A percentile compares a stretch with the other conserved stretches of the same genome.
Conservation (phyloP, 1,140 invertebrate species). For the Heliconius melpomene region DNA sequence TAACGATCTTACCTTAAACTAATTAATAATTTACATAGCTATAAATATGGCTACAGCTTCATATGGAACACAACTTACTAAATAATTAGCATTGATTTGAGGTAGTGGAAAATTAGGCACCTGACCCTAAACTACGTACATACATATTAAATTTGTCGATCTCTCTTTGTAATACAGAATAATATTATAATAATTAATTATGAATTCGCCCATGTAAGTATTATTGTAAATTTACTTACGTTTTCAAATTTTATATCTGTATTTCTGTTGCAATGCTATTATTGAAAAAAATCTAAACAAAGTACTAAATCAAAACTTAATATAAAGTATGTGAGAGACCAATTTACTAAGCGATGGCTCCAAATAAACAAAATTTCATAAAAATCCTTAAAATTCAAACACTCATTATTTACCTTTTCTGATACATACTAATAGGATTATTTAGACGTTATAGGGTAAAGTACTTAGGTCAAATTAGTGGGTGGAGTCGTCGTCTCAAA, state of each 20-base stretch:
- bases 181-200: background rate
- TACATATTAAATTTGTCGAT: background rate
- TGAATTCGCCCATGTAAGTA: background rate
- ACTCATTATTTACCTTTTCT: background rate
- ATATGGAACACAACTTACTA: conserved; percentile 1
- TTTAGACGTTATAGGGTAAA: background rate
- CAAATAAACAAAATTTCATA: too few relatives aligned
- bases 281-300: too few relatives aligned
- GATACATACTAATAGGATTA: background rate
- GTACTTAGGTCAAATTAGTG: too few relatives aligned
- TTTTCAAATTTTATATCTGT: too few relatives aligned
- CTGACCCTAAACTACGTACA: conserved; percentile 19
- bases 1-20: background rate
- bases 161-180: conserved; percentile 10
- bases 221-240: conserved; percentile 1
- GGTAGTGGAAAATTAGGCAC: conserved; percentile 29
- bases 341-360: background rate
- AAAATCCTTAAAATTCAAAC: too few relatives aligned
- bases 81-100: conserved; percentile 20
- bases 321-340: background rate
- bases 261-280: too few relatives aligned
- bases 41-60: conserved; percentile 5
- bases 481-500: too few relatives aligned
- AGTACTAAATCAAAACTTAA: background rate
- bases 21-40: background rate